phyloP scores from a whole-genome alignment of 1,140 invertebrate species.

The Hylaeus anthracinus region DNA sequence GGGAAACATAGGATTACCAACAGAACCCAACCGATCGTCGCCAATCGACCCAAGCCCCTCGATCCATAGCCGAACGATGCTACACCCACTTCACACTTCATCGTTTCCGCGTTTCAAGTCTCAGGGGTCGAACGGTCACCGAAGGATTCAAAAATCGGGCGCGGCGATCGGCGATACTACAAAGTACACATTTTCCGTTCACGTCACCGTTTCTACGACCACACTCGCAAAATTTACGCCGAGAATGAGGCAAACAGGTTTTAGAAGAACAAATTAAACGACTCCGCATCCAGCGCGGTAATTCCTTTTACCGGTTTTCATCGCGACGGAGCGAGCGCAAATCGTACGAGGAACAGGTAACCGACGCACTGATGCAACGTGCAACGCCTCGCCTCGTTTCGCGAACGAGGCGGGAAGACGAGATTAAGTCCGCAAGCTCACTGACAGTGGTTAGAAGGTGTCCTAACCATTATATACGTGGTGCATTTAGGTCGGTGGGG shows the following conservation, averaged over 20 bases:
- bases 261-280: too few relatives aligned
- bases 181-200: too few relatives aligned
- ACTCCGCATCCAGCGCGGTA: not conserved
- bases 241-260: too few relatives aligned
- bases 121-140: not conserved
- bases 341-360: not conserved
- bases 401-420: not conserved
- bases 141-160: too few relatives aligned
- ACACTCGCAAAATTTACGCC: too few relatives aligned
- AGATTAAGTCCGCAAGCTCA: constrained; percentile 70
- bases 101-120: not conserved
- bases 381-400: not conserved
- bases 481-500: constrained; percentile 79
- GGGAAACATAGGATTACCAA: constrained; percentile 17
- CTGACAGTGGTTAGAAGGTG: constrained; percentile 76
- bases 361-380: not conserved
- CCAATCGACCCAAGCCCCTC: not conserved
- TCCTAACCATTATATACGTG: constrained; percentile 79
- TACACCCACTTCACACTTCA: constrained; percentile 6
- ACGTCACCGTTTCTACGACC: too few relatives aligned
- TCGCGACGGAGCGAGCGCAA: not conserved
- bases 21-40: constrained; percentile 10
- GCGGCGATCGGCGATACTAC: too few relatives aligned
- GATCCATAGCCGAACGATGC: not conserved
- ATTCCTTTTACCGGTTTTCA: not conserved